These are phyloP conservation scores for Platynereis dumerilii DNA, from an alignment of 2,888 invertebrate species.

Conservation along the genomic window DNA sequence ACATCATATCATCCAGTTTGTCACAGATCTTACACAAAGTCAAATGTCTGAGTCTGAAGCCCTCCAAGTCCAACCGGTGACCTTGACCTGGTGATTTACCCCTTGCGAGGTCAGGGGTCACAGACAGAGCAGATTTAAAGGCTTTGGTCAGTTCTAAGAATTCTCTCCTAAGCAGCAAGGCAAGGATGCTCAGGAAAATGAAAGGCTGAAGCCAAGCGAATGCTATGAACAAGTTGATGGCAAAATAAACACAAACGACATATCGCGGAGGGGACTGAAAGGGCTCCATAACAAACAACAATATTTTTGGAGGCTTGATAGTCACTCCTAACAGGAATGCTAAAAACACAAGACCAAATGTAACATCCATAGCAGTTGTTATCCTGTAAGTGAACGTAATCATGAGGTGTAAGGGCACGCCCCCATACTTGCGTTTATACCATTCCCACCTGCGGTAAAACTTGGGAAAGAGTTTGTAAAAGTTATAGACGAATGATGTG, in stretches of 20 bases:
- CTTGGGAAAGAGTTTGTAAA: background rate
- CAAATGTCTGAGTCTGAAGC: slow-evolving; percentile 14
- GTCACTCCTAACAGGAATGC: slow-evolving; percentile 11
- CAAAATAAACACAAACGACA: slow-evolving; percentile 14
- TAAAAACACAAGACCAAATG: slow-evolving; percentile 7
- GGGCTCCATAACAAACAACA: slow-evolving; percentile 6
- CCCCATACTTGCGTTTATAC: slow-evolving; percentile 17
- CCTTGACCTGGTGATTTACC: slow-evolving; percentile 6
- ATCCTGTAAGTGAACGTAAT: slow-evolving; percentile 15
- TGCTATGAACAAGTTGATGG: slow-evolving; percentile 18
- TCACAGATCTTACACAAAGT: slow-evolving; percentile 18
- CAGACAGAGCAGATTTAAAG: slow-evolving; percentile 17
- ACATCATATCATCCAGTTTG: slow-evolving; percentile 23
- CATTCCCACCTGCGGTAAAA: slow-evolving; percentile 10
- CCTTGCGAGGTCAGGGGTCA: slow-evolving; percentile 14
- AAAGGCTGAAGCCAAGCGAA: slow-evolving; percentile 22
- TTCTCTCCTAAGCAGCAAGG: slow-evolving; percentile 19
- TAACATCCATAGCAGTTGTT: slow-evolving; percentile 11
- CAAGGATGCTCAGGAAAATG: slow-evolving; percentile 15
- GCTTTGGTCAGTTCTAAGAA: slow-evolving; percentile 16
- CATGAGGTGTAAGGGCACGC: slow-evolving; percentile 14
- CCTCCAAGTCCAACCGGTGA: slow-evolving; percentile 18
- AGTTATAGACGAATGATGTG: slow-evolving; percentile 8
- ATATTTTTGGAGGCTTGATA: slow-evolving; percentile 7
- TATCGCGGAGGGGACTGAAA: background rate